These are phyloP conservation scores for Centropristis striata DNA, from an alignment of 2,113 vertebrate species.

Conservation along the genomic window DNA sequence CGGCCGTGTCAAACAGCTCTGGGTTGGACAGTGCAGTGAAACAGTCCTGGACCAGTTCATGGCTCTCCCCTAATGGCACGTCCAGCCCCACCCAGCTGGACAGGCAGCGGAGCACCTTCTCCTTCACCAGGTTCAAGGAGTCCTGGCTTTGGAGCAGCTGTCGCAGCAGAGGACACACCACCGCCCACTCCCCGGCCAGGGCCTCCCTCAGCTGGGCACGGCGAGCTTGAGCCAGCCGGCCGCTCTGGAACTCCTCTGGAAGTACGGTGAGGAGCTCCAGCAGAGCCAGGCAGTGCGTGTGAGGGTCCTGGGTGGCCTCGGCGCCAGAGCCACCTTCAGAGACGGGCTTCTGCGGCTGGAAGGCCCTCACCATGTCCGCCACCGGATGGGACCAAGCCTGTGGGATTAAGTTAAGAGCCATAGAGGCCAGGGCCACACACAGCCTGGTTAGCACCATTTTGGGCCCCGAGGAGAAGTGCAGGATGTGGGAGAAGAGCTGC, in stretches of 20 bases:
- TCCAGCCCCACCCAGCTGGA: constrained; percentile 96
- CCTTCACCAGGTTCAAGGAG: constrained; percentile 85
- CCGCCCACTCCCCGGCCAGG: constrained; percentile 89
- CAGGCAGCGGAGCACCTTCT: constrained; percentile 94
- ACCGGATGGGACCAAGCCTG: constrained; percentile 94
- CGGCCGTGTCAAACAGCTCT: constrained; percentile 94
- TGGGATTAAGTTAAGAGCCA: constrained; percentile 94
- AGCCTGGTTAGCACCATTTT: constrained; percentile 97
- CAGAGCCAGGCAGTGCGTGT: constrained; percentile 90
- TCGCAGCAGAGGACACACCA: constrained; percentile 92
- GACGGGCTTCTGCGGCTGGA: constrained; percentile 88
- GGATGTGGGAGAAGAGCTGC: constrained; percentile 94
- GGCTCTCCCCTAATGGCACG: constrained; percentile 91
- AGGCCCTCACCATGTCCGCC: constrained; percentile 94
- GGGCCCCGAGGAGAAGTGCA: constrained; percentile 92
- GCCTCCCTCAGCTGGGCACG: constrained; percentile 91
- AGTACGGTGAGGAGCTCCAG: constrained; percentile 95
- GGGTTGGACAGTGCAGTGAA: constrained; percentile 90
- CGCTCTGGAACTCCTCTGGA: constrained; percentile 97
- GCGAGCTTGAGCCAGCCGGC: constrained; percentile 90
- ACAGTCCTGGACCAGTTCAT: constrained; percentile 92
- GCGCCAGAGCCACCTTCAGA: constrained; percentile 79
- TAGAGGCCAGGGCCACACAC: constrained; percentile 93
- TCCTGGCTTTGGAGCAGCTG: constrained; percentile 93
- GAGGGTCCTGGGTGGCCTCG: constrained; percentile 62